Conservation (phyloP, 2,888 invertebrate genomes). For the Oscheius sp. region DNA sequence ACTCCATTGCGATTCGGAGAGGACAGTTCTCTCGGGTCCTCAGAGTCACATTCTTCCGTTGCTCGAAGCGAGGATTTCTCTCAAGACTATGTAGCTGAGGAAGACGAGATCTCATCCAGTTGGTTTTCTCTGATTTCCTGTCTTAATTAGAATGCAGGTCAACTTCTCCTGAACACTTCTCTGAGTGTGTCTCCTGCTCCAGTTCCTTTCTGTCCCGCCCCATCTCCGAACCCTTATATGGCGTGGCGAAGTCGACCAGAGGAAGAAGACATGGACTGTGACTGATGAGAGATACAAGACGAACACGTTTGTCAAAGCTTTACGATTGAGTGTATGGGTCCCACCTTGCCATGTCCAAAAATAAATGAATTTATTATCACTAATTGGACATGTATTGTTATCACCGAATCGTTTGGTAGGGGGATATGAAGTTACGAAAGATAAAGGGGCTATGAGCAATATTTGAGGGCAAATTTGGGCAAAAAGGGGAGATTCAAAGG, state of each 20-base stretch:
- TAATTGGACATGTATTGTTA: slow-evolving; percentile 26
- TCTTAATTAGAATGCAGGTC: slow-evolving; percentile 6
- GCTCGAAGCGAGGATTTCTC: slow-evolving; percentile 53
- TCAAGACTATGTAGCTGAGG: slow-evolving; percentile 52
- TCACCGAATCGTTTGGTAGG: slow-evolving; percentile 29
- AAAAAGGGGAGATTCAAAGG: slow-evolving; percentile 15
- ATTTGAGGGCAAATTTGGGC: slow-evolving; percentile 1
- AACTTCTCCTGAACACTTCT: not conserved
- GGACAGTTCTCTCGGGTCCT: slow-evolving; percentile 49
- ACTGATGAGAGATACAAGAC: slow-evolving; percentile 27
- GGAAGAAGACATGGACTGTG: slow-evolving; percentile 53
- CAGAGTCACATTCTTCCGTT: slow-evolving; percentile 54
- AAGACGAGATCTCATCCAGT: slow-evolving; percentile 44
- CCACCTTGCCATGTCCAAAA: not conserved
- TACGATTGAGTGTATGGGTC: not conserved
- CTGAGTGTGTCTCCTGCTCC: slow-evolving; percentile 14
- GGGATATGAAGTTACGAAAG: slow-evolving; percentile 18
- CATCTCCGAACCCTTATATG: slow-evolving; percentile 50
- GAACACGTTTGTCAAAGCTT: not conserved
- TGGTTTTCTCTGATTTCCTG: not conserved
- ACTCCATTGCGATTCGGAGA: slow-evolving; percentile 57
- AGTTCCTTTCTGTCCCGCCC: slow-evolving; percentile 14
- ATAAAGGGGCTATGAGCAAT: not conserved
- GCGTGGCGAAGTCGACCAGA: slow-evolving; percentile 45
- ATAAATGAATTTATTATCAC: slow-evolving; percentile 19